phyloP scores from a whole-genome alignment of 2,888 invertebrate genomes.

The Ecliptopera silaceata region DNA sequence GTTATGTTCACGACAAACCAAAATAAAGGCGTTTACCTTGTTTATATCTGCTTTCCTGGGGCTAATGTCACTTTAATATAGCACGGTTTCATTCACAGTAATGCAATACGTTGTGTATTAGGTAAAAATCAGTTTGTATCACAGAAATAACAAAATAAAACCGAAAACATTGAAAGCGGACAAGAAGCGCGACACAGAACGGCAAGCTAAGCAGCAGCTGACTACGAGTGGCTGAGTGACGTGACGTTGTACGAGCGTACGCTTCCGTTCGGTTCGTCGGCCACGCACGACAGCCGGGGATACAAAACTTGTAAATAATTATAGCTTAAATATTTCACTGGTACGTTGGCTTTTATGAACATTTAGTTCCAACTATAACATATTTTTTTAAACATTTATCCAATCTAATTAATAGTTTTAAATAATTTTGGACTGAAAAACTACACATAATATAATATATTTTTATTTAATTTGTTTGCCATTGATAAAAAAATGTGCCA shows the following conservation, averaged over 20 bases:
- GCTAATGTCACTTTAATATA: conserved; percentile 68
- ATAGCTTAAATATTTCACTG: no score
- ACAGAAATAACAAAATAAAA: conserved; percentile 84
- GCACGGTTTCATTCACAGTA: conserved; percentile 73
- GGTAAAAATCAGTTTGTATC: conserved; percentile 80
- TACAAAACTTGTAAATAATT: no score
- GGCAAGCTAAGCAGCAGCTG: conserved; percentile 88
- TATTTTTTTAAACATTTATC: no score
- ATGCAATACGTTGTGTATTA: conserved; percentile 69
- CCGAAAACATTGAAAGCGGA: conserved; percentile 84
- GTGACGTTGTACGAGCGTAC: conserved; percentile 60
- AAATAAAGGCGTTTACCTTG: conserved; percentile 83
- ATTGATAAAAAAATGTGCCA: background rate
- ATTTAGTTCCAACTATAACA: no score
- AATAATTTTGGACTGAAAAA: no score
- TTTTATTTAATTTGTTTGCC: no score
- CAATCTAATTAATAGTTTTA: no score
- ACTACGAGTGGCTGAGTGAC: conserved; percentile 72
- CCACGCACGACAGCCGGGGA: no score
- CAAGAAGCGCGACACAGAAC: conserved; percentile 85
- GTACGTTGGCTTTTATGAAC: no score
- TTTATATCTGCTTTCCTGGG: conserved; percentile 62
- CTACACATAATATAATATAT: background rate
- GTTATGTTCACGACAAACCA: conserved; percentile 82
- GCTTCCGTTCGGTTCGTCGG: background rate